Conservation (phyloP, 2,113 vertebrate genomes). For the Naja naja region DNA sequence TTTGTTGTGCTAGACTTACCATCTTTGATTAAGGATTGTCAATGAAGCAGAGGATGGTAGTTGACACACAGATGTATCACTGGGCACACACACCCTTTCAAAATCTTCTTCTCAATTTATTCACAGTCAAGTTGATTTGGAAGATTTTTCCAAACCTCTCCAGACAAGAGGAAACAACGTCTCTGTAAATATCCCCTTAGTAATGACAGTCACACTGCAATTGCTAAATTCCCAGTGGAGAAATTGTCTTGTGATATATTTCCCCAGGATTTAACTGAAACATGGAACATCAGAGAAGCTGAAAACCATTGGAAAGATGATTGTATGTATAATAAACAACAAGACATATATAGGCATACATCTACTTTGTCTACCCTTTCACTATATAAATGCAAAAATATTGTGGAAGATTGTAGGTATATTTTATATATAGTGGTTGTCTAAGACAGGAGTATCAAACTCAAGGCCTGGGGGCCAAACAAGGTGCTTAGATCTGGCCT, state of each 20-base stretch:
- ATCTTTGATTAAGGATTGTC: neutral
- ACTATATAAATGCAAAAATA: neutral
- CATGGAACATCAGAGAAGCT: neutral
- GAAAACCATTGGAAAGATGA: neutral
- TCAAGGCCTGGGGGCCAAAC: too few species aligned
- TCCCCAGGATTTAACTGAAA: neutral
- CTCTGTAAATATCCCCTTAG: neutral
- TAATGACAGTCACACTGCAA: neutral
- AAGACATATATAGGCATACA: neutral
- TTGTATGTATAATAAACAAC: neutral
- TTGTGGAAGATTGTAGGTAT: neutral
- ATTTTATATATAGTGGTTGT: neutral
- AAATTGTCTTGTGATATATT: neutral
- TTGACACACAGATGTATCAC: neutral
- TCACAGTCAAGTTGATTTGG: neutral
- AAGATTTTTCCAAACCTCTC: neutral
- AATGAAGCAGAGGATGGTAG: neutral
- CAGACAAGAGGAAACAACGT: neutral
- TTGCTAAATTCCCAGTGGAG: neutral
- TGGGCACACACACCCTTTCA: neutral
- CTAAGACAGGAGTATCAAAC: neutral
- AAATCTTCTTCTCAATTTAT: neutral
- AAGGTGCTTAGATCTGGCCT: too few species aligned
- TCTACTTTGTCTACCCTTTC: neutral
- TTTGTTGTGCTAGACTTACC: neutral